Conservation (phyloP, 2,888 invertebrate species). For the Nezara viridula region DNA sequence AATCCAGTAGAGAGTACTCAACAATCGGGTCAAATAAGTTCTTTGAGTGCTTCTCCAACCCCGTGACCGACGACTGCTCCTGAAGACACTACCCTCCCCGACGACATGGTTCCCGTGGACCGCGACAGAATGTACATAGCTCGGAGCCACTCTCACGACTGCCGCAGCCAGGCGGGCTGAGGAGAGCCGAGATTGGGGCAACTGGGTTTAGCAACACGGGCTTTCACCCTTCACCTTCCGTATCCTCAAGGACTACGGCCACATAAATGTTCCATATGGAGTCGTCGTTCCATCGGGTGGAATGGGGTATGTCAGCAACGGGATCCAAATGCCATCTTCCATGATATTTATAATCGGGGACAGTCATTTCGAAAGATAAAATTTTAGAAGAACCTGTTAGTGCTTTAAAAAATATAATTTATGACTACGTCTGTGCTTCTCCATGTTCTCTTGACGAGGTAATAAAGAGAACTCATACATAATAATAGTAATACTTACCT, state of each 20-base stretch:
- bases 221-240: slow-evolving; percentile 57
- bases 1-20: neutral
- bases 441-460: too few relatives aligned
- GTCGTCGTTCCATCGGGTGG: neutral
- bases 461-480: too few relatives aligned
- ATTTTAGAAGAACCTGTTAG: neutral
- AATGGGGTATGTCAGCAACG: too few relatives aligned
- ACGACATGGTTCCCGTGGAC: neutral
- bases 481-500: too few relatives aligned
- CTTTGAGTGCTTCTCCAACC: neutral
- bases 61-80: neutral
- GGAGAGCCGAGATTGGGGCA: slow-evolving; percentile 49
- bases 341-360: neutral
- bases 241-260: slow-evolving; percentile 20
- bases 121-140: neutral
- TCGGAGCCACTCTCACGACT: neutral
- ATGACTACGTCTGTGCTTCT: too few relatives aligned
- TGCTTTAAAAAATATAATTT: neutral
- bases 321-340: neutral
- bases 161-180: slow-evolving; percentile 1
- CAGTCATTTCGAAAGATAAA: neutral
- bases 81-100: neutral
- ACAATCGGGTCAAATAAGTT: neutral
- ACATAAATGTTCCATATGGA: neutral
- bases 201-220: slow-evolving; percentile 47